A percentile compares a stretch with the other conserved stretches of the same genome.
phyloP scores from a whole-genome alignment of 2,888 invertebrate species.

The Drosophila vallismaia region DNA sequence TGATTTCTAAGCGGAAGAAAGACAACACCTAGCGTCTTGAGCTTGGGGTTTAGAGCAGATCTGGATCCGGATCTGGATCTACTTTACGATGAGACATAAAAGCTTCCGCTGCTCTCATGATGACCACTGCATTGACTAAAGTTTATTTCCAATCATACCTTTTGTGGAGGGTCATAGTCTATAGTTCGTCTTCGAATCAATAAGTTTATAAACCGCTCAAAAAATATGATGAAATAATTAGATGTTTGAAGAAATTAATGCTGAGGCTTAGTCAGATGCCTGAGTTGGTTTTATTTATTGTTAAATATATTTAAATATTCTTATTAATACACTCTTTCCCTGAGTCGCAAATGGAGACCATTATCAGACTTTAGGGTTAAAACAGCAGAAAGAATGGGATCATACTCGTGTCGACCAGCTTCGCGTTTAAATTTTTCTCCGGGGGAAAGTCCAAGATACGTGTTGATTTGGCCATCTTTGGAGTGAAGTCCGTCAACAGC shows the following conservation, averaged over 20 bases:
- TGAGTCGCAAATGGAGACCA: conserved; percentile 84
- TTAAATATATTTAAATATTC: not conserved
- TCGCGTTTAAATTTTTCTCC: conserved; percentile 45
- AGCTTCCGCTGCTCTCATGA: not conserved
- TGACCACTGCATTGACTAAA: not conserved
- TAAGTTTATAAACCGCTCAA: not conserved
- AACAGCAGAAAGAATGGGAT: conserved; percentile 84
- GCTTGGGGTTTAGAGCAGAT: not conserved
- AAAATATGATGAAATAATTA: not conserved
- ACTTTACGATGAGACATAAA: not conserved
- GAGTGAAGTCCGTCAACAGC: conserved; percentile 74
- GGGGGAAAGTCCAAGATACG: conserved; percentile 59
- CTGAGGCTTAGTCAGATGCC: too few relatives aligned
- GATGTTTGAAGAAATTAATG: not conserved
- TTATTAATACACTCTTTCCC: conserved; percentile 64
- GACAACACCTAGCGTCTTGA: not conserved
- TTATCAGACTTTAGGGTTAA: conserved; percentile 84
- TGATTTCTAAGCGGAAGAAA: not conserved
- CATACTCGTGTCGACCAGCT: conserved; percentile 72
- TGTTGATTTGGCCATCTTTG: conserved; percentile 66
- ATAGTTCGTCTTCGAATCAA: not conserved
- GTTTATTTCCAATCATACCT: not conserved
- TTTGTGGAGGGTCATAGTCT: conserved; percentile 1
- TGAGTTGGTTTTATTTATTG: not conserved
- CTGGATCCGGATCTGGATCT: not conserved